Percentiles rank a stretch among this genome's conserved stretches.
Evolutionary conservation across 1,140 invertebrate genomes (phyloP).

Genomic region (Micrasema longulum): DNA sequence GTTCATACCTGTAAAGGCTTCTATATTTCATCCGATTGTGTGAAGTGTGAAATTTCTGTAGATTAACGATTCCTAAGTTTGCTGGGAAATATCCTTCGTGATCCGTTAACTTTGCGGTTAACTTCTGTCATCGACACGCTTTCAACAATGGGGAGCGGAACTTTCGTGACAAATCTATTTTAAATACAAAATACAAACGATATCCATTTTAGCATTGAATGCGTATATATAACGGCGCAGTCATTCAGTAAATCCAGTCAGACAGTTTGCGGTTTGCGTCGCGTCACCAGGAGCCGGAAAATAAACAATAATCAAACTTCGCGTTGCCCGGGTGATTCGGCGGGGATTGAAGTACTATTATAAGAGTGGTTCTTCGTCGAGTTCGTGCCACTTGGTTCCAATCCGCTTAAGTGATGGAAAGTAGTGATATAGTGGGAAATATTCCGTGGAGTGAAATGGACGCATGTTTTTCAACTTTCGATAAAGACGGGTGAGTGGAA

Average conservation of each 20-base stretch:
- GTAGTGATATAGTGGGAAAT: slow-evolving; percentile 31
- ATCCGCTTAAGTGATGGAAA: slow-evolving; percentile 44
- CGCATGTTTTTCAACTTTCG: slow-evolving; percentile 87
- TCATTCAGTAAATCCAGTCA: slow-evolving; percentile 1
- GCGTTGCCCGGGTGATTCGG: slow-evolving; percentile 28
- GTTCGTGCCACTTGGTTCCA: slow-evolving; percentile 44
- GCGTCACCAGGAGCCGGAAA: slow-evolving; percentile 1
- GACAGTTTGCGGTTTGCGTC: not conserved
- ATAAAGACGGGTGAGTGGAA: slow-evolving; percentile 79
- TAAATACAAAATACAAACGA: no score
- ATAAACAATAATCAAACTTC: slow-evolving; percentile 24
- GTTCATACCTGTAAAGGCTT: no score
- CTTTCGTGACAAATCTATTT: no score
- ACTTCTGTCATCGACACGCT: no score
- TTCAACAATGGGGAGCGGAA: no score
- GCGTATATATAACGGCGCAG: no score
- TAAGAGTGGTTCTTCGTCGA: slow-evolving; percentile 28
- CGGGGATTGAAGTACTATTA: slow-evolving; percentile 22
- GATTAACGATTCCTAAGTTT: no score
- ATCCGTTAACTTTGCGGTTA: no score
- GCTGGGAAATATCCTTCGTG: no score
- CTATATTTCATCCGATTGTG: no score
- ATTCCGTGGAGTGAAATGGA: slow-evolving; percentile 75
- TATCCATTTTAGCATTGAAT: no score
- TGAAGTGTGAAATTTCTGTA: no score